Conservation (phyloP, 2,888 invertebrate species). For the Mythimna loreyi region DNA sequence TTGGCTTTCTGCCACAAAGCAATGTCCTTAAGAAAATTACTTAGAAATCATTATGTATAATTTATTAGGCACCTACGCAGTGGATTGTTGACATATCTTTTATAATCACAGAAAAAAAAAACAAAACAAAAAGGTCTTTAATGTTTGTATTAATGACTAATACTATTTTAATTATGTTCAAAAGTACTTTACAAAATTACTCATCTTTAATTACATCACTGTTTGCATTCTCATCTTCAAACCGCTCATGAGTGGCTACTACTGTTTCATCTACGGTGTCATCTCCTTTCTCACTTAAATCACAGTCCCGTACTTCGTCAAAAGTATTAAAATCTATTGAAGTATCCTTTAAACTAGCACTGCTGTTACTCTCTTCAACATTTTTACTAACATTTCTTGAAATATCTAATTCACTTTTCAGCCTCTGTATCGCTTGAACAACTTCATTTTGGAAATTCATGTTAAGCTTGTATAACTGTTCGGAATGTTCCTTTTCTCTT, state of each 20-base stretch:
- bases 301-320: conserved; percentile 60
- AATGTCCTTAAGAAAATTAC: conserved; percentile 7
- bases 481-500: conserved; percentile 86
- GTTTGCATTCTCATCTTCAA: conserved; percentile 31
- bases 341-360: conserved; percentile 70
- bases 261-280: conserved; percentile 55
- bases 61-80: conserved; percentile 4
- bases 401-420: conserved; percentile 86
- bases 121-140: conserved; percentile 23
- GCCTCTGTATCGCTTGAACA: conserved; percentile 83
- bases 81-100: background rate
- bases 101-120: conserved; percentile 16
- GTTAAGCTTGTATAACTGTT: conserved; percentile 86
- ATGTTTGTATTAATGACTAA: conserved; percentile 44
- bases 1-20: conserved; percentile 11
- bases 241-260: conserved; percentile 21
- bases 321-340: conserved; percentile 79
- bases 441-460: conserved; percentile 88
- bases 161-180: conserved; percentile 43
- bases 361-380: conserved; percentile 68
- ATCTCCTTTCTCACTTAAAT: conserved; percentile 56
- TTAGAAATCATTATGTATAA: background rate
- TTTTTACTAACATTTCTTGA: conserved; percentile 76
- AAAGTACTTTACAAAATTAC: conserved; percentile 27
- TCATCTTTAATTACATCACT: conserved; percentile 52